These are phyloP conservation scores for Gadopsis bispinosus DNA, from an alignment of 2,797 vertebrate species.

Conservation along the genomic window DNA sequence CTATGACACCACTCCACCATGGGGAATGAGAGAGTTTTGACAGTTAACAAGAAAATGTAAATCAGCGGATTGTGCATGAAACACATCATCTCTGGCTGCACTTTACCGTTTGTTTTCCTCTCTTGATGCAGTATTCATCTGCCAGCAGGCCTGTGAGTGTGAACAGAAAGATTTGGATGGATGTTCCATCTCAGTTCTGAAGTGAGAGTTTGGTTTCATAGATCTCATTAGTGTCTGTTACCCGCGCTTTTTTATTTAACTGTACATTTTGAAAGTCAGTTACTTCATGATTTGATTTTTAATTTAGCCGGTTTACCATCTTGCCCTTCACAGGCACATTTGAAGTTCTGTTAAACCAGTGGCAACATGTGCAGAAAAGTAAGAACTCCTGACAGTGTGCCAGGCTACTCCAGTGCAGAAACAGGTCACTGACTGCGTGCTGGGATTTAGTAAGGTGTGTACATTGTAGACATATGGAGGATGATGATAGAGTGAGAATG, in stretches of 20 bases:
- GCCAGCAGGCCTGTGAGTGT: conserved; percentile 37
- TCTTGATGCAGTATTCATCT: conserved; percentile 43
- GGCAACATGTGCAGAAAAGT: not conserved
- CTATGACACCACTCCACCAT: conserved; percentile 31
- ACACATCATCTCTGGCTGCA: conserved; percentile 23
- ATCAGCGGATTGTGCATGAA: conserved; percentile 43
- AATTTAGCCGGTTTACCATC: not conserved
- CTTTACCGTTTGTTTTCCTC: conserved; percentile 46
- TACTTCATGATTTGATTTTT: conserved; percentile 16
- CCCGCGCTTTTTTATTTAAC: conserved; percentile 16
- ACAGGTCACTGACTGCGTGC: not conserved
- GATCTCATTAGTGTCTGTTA: conserved; percentile 30
- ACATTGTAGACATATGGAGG: conserved; percentile 23
- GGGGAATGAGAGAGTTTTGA: conserved; percentile 41
- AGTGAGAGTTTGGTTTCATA: conserved; percentile 7
- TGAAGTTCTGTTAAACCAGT: not conserved
- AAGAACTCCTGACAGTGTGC: not conserved
- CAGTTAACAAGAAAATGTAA: conserved; percentile 42
- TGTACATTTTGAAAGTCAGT: not conserved
- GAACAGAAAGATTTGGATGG: conserved; percentile 34
- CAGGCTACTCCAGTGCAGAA: not conserved
- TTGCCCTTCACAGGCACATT: not conserved
- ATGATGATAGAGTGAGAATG: conserved; percentile 29
- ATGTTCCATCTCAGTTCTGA: conserved; percentile 24
- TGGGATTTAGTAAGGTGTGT: conserved; percentile 26